Evolutionary conservation across 2,113 vertebrate genomes (phyloP).

Genomic region (Perccottus glenii): DNA sequence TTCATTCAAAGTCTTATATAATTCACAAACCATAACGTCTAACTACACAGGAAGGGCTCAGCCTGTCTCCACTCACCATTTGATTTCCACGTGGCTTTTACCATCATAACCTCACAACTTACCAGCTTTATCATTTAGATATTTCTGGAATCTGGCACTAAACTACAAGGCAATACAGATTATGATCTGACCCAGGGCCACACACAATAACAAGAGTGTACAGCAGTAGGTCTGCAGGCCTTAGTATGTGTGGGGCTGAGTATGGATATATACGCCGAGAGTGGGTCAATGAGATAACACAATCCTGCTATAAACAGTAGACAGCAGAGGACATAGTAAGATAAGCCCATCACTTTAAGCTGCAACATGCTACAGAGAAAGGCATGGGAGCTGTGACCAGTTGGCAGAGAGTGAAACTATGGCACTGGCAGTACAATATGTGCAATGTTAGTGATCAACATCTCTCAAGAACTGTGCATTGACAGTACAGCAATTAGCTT

Average conservation of each 20-base stretch:
- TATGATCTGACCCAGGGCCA: conserved; percentile 39
- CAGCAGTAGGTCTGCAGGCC: not conserved
- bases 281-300: conserved; percentile 74
- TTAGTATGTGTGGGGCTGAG: conserved; percentile 6
- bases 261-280: conserved; percentile 19
- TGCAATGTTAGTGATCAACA: not conserved
- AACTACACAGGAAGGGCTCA: not conserved
- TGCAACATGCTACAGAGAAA: conserved; percentile 42
- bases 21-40: not conserved
- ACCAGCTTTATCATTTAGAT: conserved; percentile 43
- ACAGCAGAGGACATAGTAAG: conserved; percentile 60
- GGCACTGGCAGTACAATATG: not conserved
- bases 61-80: not conserved
- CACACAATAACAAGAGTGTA: conserved; percentile 25
- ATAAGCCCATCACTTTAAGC: conserved; percentile 72
- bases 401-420: not conserved
- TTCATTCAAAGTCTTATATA: not conserved
- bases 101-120: conserved; percentile 22
- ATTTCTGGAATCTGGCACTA: conserved; percentile 45
- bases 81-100: conserved; percentile 23
- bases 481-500: not conserved
- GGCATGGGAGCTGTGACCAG: conserved; percentile 24
- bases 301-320: conserved; percentile 62
- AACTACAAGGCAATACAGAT: conserved; percentile 49
- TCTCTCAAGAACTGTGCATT: not conserved